Percentiles rank a stretch among this genome's conserved stretches.
These are phyloP conservation scores for Dilophus febrilis DNA, from an alignment of 2,888 invertebrate genomes.

Conservation along the genomic window DNA sequence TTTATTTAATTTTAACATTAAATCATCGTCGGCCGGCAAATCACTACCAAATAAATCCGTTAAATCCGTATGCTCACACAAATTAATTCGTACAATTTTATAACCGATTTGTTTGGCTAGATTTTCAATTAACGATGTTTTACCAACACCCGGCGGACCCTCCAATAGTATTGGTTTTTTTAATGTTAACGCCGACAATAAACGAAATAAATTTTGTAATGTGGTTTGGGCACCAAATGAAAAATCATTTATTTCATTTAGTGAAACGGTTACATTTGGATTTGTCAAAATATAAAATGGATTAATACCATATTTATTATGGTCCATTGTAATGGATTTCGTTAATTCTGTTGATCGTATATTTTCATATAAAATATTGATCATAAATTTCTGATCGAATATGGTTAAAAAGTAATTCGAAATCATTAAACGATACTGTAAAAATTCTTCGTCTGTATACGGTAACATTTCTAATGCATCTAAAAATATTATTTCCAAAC, in stretches of 20 bases:
- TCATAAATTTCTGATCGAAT: slow-evolving; percentile 31
- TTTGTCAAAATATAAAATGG: slow-evolving; percentile 47
- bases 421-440: slow-evolving; percentile 30
- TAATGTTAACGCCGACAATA: slow-evolving; percentile 77
- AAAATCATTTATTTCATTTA: slow-evolving; percentile 31
- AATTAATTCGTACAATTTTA: slow-evolving; percentile 78
- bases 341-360: slow-evolving; percentile 13
- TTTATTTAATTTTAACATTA: slow-evolving; percentile 3
- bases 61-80: slow-evolving; percentile 98
- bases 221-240: slow-evolving; percentile 65
- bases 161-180: slow-evolving; percentile 88
- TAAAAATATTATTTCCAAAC: slow-evolving; percentile 77
- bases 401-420: background rate
- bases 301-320: slow-evolving; percentile 53
- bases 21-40: slow-evolving; percentile 76
- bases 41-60: slow-evolving; percentile 97
- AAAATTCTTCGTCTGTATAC: slow-evolving; percentile 36
- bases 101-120: slow-evolving; percentile 73
- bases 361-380: slow-evolving; percentile 32
- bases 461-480: slow-evolving; percentile 77
- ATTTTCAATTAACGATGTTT: slow-evolving; percentile 86
- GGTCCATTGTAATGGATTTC: slow-evolving; percentile 12
- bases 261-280: background rate
- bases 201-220: slow-evolving; percentile 60
- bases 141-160: slow-evolving; percentile 96